Conservation (phyloP, 2,888 invertebrate species). For the Bhutanitis thaidina region DNA sequence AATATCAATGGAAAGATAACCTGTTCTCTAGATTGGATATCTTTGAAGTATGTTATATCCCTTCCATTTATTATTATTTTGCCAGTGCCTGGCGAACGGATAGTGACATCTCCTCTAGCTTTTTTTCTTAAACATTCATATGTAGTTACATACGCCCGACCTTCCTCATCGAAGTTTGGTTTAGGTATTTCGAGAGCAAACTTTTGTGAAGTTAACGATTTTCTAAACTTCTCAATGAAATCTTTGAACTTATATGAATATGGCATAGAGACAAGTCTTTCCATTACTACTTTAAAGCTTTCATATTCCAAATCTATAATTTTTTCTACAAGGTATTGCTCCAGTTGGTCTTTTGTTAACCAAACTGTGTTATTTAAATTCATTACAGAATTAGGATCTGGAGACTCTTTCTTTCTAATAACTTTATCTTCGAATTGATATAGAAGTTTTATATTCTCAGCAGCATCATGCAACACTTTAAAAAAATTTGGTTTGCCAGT, state of each 20-base stretch:
- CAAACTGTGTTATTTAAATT: slow-evolving; percentile 66
- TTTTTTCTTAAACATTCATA: slow-evolving; percentile 87
- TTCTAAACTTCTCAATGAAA: slow-evolving; percentile 86
- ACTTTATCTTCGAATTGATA: slow-evolving; percentile 86
- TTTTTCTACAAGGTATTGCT: slow-evolving; percentile 82
- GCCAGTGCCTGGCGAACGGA: slow-evolving; percentile 90
- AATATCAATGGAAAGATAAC: slow-evolving; percentile 93
- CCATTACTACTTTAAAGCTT: slow-evolving; percentile 85
- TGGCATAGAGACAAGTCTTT: slow-evolving; percentile 85
- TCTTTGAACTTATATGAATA: slow-evolving; percentile 85
- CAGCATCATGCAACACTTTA: slow-evolving; percentile 88
- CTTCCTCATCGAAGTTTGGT: slow-evolving; percentile 84
- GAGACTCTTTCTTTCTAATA: slow-evolving; percentile 79
- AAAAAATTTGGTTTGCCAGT: slow-evolving; percentile 93
- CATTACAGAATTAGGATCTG: slow-evolving; percentile 81
- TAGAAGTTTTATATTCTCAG: slow-evolving; percentile 82
- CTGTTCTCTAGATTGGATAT: slow-evolving; percentile 87
- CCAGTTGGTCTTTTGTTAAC: slow-evolving; percentile 83
- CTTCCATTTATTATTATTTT: slow-evolving; percentile 89
- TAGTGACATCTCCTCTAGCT: slow-evolving; percentile 88
- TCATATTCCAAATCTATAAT: slow-evolving; percentile 85
- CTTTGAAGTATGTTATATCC: slow-evolving; percentile 87
- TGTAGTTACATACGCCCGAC: slow-evolving; percentile 85
- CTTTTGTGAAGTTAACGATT: slow-evolving; percentile 78
- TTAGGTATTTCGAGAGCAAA: slow-evolving; percentile 83